A percentile compares a stretch with the other conserved stretches of the same genome.
Conservation (phyloP, 2,113 vertebrate species). For the Herpetotheres cachinnans region DNA sequence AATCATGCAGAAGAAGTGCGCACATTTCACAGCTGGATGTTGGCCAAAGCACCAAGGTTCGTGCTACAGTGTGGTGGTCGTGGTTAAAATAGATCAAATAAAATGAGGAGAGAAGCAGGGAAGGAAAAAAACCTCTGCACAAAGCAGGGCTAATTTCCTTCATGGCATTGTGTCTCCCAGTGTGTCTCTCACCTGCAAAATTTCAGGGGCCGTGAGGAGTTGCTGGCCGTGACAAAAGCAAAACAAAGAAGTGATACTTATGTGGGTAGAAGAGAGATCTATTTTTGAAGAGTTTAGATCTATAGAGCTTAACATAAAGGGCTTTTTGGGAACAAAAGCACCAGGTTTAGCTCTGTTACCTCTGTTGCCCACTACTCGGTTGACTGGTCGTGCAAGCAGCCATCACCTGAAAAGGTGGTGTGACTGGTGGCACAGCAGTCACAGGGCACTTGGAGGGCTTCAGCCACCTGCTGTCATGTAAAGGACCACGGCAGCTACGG, state of each 20-base stretch:
- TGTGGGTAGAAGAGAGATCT: background rate
- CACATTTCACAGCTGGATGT: background rate
- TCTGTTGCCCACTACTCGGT: fast-evolving
- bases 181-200: background rate
- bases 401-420: background rate
- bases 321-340: background rate
- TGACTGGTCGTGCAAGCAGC: background rate
- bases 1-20: background rate
- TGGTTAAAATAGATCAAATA: background rate
- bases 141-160: background rate
- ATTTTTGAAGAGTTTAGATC: background rate
- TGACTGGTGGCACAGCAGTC: background rate
- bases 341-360: background rate
- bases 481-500: fast-evolving
- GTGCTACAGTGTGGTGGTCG: background rate
- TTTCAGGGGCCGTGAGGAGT: background rate
- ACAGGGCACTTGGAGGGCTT: fast-evolving
- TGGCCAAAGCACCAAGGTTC: background rate
- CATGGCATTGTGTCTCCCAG: background rate
- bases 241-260: background rate
- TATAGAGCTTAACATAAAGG: background rate
- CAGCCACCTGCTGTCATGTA: background rate
- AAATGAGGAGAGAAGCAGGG: background rate
- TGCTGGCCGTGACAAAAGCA: background rate
- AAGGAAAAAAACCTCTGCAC: background rate